phyloP scores from a whole-genome alignment of 2,888 invertebrate genomes.

The Rhamphomyia laevipes region DNA sequence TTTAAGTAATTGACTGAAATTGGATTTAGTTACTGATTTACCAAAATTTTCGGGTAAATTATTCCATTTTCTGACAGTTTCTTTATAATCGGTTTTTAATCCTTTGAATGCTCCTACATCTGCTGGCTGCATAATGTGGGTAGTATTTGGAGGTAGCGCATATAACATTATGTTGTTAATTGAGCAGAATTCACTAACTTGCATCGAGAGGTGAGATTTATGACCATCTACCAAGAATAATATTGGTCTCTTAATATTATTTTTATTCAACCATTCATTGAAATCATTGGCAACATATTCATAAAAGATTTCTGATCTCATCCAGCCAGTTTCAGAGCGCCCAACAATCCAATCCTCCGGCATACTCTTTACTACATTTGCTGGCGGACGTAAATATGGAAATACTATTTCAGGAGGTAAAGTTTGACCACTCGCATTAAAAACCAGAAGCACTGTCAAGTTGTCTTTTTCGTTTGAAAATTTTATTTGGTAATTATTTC shows the following conservation, averaged over 20 bases:
- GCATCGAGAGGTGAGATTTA: background rate
- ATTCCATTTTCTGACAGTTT: constrained; percentile 38
- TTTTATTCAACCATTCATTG: background rate
- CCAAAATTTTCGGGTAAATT: background rate
- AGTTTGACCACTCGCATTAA: constrained; percentile 1
- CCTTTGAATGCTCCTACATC: constrained; percentile 4
- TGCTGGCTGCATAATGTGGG: constrained; percentile 4
- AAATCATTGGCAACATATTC: background rate
- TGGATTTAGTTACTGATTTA: background rate
- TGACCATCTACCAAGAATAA: background rate
- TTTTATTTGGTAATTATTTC: constrained; percentile 1
- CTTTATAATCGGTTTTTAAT: constrained; percentile 1
- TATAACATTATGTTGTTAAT: constrained; percentile 4
- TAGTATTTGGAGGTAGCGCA: constrained; percentile 5
- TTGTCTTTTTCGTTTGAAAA: constrained; percentile 3
- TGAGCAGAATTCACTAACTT: background rate
- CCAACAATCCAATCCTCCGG: background rate
- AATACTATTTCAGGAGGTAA: background rate
- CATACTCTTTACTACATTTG: background rate
- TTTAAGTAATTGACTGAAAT: background rate
- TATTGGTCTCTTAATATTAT: background rate
- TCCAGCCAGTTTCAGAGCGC: background rate
- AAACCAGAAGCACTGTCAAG: background rate
- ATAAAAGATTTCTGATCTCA: background rate
- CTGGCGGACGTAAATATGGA: background rate